Evolutionary conservation across 2,113 vertebrate species (phyloP), one percentile per base, ranked within the genome.

Genomic region (Glaucomys volans): DNA sequence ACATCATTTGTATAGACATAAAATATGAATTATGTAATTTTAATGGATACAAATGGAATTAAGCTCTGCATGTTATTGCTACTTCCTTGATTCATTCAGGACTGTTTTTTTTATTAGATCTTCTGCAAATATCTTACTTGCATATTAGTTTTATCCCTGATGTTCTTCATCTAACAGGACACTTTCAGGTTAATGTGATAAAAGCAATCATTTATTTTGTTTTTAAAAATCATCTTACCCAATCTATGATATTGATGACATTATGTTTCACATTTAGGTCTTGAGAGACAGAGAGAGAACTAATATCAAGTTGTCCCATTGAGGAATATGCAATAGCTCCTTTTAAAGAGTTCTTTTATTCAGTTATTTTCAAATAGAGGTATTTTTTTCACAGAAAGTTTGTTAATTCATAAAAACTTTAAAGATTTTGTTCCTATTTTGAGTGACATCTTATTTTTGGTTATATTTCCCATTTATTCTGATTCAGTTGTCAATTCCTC

Each of bases 171-270:
- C 44, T 30, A 95, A 62, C 16, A 59, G 22, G 76, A 69, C 37
- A 20, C n/a, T 72, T 95, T 86, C 18, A 82, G 64, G 90, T 86
- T 84, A 80, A 57, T 69, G 17, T 87, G 18, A 42, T 35, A 97
- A 80, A 72, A 76, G 47, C 22, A 86, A 90, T 47, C 3, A 59
- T 44, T 57, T 77, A 0, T 82, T 79, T 92, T 54, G 14, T 28
- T 84, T 94, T 82, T 16, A 20, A 91, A 91, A 54, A 59, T 82
- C 8, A 93, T 77, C 11, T 11, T 62, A 35, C 8, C 18, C 47
- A 86, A 82, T 66, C 44, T 62, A 76, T 30, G 26, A 47, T 50
- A 64, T 90, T 90, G 90, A 66, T 81, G 74, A 92, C 44, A 95
- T 40, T 62, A 74, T 42, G 12, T 28, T 93, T 97, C 26, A 71